These are phyloP conservation scores for Neopelma chrysocephalum DNA, from an alignment of 2,797 vertebrate genomes.

Conservation along the genomic window DNA sequence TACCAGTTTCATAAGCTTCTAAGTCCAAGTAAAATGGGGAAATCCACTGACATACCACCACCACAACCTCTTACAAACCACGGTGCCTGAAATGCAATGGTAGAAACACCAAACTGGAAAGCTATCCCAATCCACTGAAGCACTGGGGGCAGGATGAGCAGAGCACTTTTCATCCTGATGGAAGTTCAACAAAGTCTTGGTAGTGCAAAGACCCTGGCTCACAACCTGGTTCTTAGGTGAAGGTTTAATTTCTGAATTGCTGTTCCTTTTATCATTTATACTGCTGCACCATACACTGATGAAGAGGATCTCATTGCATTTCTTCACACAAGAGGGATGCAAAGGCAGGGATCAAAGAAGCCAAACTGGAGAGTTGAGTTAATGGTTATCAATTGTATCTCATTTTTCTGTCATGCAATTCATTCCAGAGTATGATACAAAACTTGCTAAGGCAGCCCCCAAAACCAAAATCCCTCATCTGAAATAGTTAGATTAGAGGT, in stretches of 20 bases:
- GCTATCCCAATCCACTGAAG: background rate
- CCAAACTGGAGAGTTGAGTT: background rate
- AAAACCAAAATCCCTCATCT: background rate
- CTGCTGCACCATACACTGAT: background rate
- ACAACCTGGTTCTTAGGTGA: background rate
- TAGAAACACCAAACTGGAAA: background rate
- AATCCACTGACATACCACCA: background rate
- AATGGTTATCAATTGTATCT: background rate
- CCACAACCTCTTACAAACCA: background rate
- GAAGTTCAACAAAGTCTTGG: background rate
- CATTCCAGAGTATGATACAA: background rate
- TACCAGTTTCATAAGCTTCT: background rate
- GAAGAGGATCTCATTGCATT: background rate
- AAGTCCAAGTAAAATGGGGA: background rate
- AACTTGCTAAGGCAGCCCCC: background rate
- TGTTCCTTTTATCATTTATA: background rate
- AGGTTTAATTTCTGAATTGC: background rate
- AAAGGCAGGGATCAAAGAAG: background rate
- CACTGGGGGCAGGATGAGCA: background rate
- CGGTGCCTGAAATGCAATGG: background rate
- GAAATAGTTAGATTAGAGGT: conserved; percentile 5
- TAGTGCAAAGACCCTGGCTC: background rate
- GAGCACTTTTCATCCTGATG: background rate
- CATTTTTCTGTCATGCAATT: background rate
- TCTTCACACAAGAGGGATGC: background rate